phyloP scores from a whole-genome alignment of 1,140 invertebrate species.

The Alviniconcha marisindica region DNA sequence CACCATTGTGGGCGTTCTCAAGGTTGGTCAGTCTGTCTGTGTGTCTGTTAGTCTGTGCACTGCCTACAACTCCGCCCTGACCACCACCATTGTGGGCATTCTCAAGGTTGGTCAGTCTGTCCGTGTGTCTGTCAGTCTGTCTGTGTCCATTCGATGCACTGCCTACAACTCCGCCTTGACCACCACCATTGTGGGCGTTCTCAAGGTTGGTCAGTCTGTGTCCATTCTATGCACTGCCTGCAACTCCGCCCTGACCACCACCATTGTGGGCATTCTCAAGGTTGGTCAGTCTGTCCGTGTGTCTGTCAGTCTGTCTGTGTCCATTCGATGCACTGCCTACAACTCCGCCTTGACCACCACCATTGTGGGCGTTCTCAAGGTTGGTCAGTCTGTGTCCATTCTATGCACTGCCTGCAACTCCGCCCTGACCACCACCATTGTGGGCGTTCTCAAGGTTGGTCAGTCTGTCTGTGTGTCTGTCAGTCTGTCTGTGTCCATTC shows the following conservation, averaged over 20 bases:
- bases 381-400: constrained; percentile 80
- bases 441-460: constrained; percentile 83
- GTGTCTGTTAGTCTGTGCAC: constrained; percentile 80
- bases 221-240: not conserved
- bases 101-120: not conserved
- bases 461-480: not conserved
- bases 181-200: constrained; percentile 96
- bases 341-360: too few relatives aligned
- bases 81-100: constrained; percentile 96
- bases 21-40: constrained; percentile 57
- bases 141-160: constrained; percentile 88
- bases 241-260: not conserved
- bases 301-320: not conserved
- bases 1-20: constrained; percentile 93
- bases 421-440: constrained; percentile 98
- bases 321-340: constrained; percentile 79
- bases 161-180: constrained; percentile 97
- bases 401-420: constrained; percentile 98
- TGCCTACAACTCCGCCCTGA: constrained; percentile 97
- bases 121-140: not conserved
- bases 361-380: not conserved
- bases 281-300: not conserved
- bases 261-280: constrained; percentile 74
- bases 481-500: constrained; percentile 38
- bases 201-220: constrained; percentile 64